Conservation (phyloP, 1,140 invertebrate species). For the Drosophila takahashii region DNA sequence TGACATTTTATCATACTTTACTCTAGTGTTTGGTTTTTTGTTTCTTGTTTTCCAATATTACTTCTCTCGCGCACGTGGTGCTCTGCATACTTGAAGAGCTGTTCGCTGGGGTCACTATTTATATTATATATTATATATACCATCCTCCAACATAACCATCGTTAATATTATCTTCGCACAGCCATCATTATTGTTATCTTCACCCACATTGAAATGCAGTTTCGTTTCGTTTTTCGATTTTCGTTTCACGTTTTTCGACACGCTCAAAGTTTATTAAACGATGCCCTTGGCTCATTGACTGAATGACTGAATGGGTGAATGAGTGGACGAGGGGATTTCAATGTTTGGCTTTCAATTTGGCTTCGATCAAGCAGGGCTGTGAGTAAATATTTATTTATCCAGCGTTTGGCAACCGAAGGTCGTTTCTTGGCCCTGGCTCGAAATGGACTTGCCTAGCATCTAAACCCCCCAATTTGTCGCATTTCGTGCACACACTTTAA, state of each 20-base stretch:
- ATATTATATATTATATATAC: neutral
- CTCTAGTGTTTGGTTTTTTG: constrained; percentile 6
- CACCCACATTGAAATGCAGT: constrained; percentile 49
- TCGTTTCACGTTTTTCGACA: constrained; percentile 16
- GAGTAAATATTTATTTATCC: constrained; percentile 43
- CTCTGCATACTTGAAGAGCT: constrained; percentile 59
- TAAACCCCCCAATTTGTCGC: constrained; percentile 15
- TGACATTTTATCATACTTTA: constrained; percentile 55
- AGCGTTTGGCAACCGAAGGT: constrained; percentile 23
- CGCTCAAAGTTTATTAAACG: constrained; percentile 47
- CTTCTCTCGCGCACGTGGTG: constrained; percentile 20
- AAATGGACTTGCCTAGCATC: constrained; percentile 5
- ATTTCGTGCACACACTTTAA: constrained; percentile 1
- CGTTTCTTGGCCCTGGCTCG: constrained; percentile 37
- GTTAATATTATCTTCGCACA: constrained; percentile 12
- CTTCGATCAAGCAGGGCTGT: constrained; percentile 42
- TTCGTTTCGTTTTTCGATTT: constrained; percentile 5
- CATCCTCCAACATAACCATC: constrained; percentile 14
- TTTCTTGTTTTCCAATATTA: constrained; percentile 11
- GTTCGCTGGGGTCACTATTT: neutral
- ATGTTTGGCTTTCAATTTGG: constrained; percentile 48
- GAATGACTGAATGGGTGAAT: constrained; percentile 9
- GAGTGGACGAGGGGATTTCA: constrained; percentile 13
- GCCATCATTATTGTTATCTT: constrained; percentile 28
- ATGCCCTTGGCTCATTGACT: constrained; percentile 43